Conservation (phyloP, 92 coral and sea anemone genomes). For the Plumapathes pennacea region DNA sequence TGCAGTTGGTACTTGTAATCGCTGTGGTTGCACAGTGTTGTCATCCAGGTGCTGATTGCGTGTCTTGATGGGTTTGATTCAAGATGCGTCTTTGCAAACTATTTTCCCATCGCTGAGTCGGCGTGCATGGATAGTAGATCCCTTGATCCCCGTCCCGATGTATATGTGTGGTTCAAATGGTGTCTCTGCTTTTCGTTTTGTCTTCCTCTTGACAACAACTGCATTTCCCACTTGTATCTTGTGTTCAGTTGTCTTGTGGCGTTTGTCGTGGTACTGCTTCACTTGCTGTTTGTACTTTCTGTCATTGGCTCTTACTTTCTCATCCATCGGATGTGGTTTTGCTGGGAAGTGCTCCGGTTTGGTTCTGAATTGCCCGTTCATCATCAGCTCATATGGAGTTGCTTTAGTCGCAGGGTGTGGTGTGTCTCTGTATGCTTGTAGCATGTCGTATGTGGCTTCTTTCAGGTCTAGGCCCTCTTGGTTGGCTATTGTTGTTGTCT, state of each 20-base stretch:
- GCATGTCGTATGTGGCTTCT: slow-evolving; percentile 52
- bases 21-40: background rate
- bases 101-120: slow-evolving; percentile 43
- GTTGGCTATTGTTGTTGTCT: slow-evolving; percentile 31
- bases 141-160: slow-evolving; percentile 25
- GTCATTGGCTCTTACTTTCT: slow-evolving; percentile 45
- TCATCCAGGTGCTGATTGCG: background rate
- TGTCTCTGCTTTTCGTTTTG: slow-evolving; percentile 45
- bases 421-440: slow-evolving; percentile 49
- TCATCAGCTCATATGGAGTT: slow-evolving; percentile 48
- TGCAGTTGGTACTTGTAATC: slow-evolving; percentile 4
- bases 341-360: slow-evolving; percentile 57
- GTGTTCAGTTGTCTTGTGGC: slow-evolving; percentile 32
- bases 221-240: slow-evolving; percentile 49
- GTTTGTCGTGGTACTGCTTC: slow-evolving; percentile 49
- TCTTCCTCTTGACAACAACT: slow-evolving; percentile 51
- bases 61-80: slow-evolving; percentile 27
- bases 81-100: slow-evolving; percentile 36
- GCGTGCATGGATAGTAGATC: slow-evolving; percentile 56
- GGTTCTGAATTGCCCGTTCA: slow-evolving; percentile 48
- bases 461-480: slow-evolving; percentile 21
- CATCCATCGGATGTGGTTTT: slow-evolving; percentile 9
- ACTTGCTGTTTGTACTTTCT: slow-evolving; percentile 36
- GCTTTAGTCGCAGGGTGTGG: slow-evolving; percentile 60
- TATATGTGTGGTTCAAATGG: slow-evolving; percentile 56